phyloP scores from a whole-genome alignment of 2,888 invertebrate species.

The Cerceris rybyensis region DNA sequence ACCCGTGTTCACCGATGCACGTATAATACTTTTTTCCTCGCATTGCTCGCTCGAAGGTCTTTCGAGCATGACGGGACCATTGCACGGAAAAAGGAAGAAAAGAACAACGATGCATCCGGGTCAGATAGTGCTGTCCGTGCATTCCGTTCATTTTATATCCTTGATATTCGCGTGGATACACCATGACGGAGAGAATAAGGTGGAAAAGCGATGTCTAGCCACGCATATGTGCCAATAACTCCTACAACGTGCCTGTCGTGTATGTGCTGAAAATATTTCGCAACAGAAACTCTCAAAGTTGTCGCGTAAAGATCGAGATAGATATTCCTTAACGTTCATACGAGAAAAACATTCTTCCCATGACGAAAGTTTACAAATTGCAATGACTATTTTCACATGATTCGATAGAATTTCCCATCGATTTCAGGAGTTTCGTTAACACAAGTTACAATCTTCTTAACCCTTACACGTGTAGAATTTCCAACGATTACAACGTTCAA shows the following conservation, averaged over 20 bases:
- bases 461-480: no score
- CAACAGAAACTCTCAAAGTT: conserved; percentile 1
- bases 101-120: conserved; percentile 22
- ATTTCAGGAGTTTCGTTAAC: no score
- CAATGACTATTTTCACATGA: not conserved
- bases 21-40: conserved; percentile 47
- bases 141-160: conserved; percentile 13
- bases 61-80: conserved; percentile 27
- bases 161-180: conserved; percentile 1
- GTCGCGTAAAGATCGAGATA: conserved; percentile 24
- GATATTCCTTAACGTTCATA: not conserved
- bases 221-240: not conserved
- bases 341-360: conserved; percentile 9
- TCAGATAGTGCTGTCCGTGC: conserved; percentile 9
- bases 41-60: conserved; percentile 33
- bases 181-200: not conserved
- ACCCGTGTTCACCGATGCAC: conserved; percentile 45
- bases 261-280: conserved; percentile 11
- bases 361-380: not conserved
- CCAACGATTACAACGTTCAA: no score
- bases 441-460: no score
- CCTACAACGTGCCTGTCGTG: not conserved
- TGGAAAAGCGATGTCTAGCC: conserved; percentile 19
- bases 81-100: conserved; percentile 21
- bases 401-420: no score